Conservation (phyloP, 2,113 vertebrate species). For the Hirundichthys speculiger region DNA sequence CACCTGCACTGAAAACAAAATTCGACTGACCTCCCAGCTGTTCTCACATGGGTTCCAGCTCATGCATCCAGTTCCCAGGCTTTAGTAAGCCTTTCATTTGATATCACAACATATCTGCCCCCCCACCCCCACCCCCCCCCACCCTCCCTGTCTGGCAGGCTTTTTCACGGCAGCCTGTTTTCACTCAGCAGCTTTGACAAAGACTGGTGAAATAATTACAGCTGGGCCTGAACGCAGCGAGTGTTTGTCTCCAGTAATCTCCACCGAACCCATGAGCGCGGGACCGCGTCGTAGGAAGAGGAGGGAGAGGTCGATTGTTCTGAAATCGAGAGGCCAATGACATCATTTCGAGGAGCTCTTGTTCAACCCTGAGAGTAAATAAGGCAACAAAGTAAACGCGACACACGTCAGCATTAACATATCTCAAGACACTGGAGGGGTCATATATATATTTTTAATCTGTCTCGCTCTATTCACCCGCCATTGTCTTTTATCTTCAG, state of each 20-base stretch:
- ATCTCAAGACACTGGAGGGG: slow-evolving; percentile 36
- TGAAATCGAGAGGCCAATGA: slow-evolving; percentile 73
- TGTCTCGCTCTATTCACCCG: slow-evolving; percentile 5
- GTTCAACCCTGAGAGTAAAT: slow-evolving; percentile 48
- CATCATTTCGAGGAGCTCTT: slow-evolving; percentile 74
- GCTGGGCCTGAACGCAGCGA: slow-evolving; percentile 59
- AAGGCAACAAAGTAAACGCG: slow-evolving; percentile 4
- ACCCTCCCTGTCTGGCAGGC: slow-evolving; percentile 42
- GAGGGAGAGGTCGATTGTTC: slow-evolving; percentile 82
- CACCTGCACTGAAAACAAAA: slow-evolving; percentile 51
- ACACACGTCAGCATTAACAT: slow-evolving; percentile 43
- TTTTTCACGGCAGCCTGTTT: slow-evolving; percentile 74
- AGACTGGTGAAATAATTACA: slow-evolving; percentile 80
- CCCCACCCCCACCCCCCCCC: background rate
- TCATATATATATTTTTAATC: slow-evolving; percentile 21
- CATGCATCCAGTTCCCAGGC: slow-evolving; percentile 72
- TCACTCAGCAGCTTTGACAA: slow-evolving; percentile 75
- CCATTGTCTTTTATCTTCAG: slow-evolving; percentile 14
- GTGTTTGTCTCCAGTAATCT: slow-evolving; percentile 71
- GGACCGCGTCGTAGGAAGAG: slow-evolving; percentile 77
- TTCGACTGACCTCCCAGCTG: slow-evolving; percentile 47
- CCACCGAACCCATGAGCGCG: slow-evolving; percentile 47
- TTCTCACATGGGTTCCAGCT: slow-evolving; percentile 58
- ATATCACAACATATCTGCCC: slow-evolving; percentile 75
- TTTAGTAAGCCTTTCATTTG: slow-evolving; percentile 73